Base-by-base conservation (phyloP, 2,113 vertebrate species). In the Hyaena hyaena region DNA sequence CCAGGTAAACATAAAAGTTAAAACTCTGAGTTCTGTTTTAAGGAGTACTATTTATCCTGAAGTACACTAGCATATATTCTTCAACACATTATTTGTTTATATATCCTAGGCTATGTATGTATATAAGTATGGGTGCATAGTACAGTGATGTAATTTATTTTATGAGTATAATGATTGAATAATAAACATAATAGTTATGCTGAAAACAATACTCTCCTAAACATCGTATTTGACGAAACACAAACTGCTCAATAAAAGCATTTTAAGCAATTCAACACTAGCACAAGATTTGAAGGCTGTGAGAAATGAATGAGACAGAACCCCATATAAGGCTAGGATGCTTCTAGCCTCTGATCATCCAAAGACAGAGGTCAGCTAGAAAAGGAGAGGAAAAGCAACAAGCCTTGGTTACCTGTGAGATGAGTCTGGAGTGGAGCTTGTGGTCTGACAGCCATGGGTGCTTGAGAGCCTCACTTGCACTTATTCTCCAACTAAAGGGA, bases 391-490 rank as follows among this genome's bases (percentile, higher is more conserved):
- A 95, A 69, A 31, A 17, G 48, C 81, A 92, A 94, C 82, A 91
- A 97, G 86, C 80, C 24, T 7, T 21, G 93, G 84, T 95, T 74
- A 99, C 99, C 99, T 99, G 99, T 88, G 98, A 84, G 11, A 97
- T 98, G 19, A 99, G 99, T 88, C 98, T 99, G 93, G 97, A 98
- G 98, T 99, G 99, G 96, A 99, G 99, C 91, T 95, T 98, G 95
- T 97, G 99, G 97, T 99, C 99, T 81, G 99, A 99, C 91, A 99
- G 98, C 99, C 99, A 99, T 33, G 99, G 99, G 95, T 99, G 99
- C 96, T 99, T 99, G 97, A 99, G 99, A 48, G 99, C 99, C 98
- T 99, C 99, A 12, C 99, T 98, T 15, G 99, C 99, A 66, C 99
- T 99, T 99, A 99, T 99, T 97, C 99, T 99, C 99, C 99, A 99